Evolutionary conservation across 2,113 vertebrate species (phyloP).

Genomic region (Semnornis frantzii): DNA sequence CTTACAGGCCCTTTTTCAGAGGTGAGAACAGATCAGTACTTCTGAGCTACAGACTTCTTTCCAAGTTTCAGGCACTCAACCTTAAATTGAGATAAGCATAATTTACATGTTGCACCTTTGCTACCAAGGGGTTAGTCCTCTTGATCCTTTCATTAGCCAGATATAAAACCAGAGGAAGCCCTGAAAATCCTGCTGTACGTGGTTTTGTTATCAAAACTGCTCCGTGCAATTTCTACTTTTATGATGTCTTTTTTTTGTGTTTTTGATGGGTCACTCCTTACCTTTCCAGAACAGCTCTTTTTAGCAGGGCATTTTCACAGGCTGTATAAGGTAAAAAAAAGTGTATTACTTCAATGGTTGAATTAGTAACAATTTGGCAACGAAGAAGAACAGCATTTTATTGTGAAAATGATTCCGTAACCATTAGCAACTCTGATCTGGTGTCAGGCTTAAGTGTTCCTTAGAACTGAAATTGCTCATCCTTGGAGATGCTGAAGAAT

Average conservation of each 20-base stretch:
- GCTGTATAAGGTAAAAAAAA: not conserved
- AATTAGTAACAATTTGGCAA: not conserved
- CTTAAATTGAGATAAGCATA: not conserved
- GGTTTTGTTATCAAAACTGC: not conserved
- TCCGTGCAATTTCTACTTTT: not conserved
- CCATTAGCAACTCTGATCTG: slow-evolving; percentile 26
- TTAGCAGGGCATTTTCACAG: not conserved
- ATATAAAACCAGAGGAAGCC: not conserved
- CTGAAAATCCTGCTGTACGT: not conserved
- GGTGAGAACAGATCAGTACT: not conserved
- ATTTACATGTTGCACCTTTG: not conserved
- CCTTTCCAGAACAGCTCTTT: not conserved
- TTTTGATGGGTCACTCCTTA: not conserved
- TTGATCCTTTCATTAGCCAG: not conserved
- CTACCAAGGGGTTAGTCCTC: not conserved
- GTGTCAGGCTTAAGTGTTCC: not conserved
- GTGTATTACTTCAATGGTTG: not conserved
- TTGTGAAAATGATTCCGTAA: slow-evolving; percentile 17
- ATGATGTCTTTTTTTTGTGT: not conserved
- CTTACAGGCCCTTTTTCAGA: not conserved
- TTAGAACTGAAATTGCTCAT: not conserved
- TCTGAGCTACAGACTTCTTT: not conserved
- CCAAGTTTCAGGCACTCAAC: not conserved
- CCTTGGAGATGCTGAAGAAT: slow-evolving; percentile 10
- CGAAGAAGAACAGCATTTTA: not conserved